Percentiles rank a stretch among this genome's conserved stretches.
Conservation (phyloP, 2,888 invertebrate genomes). For the Proisotoma minuta region DNA sequence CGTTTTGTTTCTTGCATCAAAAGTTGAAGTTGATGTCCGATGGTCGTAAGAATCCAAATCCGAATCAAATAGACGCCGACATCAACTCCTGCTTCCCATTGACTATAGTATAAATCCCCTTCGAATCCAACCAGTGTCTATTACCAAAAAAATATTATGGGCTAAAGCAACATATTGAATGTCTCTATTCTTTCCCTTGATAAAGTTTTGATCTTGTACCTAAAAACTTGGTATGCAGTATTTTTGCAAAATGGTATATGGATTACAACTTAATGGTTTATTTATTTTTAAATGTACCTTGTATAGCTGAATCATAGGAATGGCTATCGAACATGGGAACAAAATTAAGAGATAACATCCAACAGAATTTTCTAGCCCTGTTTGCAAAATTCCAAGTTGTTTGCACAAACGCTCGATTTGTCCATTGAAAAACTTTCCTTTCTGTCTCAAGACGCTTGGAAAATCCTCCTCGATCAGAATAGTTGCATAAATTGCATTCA, state of each 20-base stretch:
- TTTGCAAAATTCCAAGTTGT: not conserved
- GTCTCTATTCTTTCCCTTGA: too few species aligned
- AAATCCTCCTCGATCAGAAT: too few species aligned
- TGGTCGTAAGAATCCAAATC: not conserved
- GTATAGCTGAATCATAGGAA: conserved; percentile 1
- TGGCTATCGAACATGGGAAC: not conserved
- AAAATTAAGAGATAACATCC: not conserved
- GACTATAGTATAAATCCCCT: not conserved
- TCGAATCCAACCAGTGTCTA: not conserved
- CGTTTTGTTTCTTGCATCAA: not conserved
- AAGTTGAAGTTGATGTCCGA: not conserved
- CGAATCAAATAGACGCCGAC: not conserved
- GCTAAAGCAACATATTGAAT: too few species aligned
- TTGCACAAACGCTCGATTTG: not conserved
- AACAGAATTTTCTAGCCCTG: not conserved
- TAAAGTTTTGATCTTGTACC: too few species aligned
- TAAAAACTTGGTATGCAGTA: too few species aligned
- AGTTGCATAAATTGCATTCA: too few species aligned
- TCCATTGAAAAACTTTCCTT: too few species aligned
- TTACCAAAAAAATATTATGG: too few species aligned
- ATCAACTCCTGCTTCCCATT: not conserved
- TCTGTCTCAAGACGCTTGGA: too few species aligned
- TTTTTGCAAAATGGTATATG: too few species aligned
- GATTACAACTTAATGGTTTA: too few species aligned
- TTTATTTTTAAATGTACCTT: too few species aligned